phyloP scores from a whole-genome alignment of 23 tunicate species.

The Clavelina lepadiformis region DNA sequence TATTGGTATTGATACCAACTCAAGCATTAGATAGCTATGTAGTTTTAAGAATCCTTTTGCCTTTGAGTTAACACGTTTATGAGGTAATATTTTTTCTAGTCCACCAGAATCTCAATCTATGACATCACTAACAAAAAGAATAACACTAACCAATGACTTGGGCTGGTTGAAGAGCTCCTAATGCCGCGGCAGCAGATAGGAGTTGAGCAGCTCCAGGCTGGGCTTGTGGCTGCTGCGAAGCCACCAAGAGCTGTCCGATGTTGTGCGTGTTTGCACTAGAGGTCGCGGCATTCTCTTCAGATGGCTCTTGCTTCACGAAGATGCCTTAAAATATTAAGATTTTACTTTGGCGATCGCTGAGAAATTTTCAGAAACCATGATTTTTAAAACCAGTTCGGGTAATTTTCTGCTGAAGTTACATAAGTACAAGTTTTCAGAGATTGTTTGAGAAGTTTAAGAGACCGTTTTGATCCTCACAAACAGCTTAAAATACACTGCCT shows the following conservation, averaged over 20 bases:
- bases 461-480: too few relatives aligned
- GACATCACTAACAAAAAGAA: neutral
- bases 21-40: neutral
- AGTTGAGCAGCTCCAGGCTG: slow-evolving; percentile 63
- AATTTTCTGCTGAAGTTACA: too few relatives aligned
- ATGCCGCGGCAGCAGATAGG: slow-evolving; percentile 57
- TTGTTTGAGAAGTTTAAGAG: too few relatives aligned
- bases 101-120: neutral
- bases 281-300: neutral
- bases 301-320: slow-evolving; percentile 44
- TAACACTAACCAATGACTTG: neutral
- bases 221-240: slow-evolving; percentile 60
- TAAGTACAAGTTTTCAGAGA: too few relatives aligned
- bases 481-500: too few relatives aligned
- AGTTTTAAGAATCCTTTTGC: neutral
- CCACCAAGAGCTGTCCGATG: slow-evolving; percentile 24
- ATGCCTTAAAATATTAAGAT: slow-evolving; percentile 9
- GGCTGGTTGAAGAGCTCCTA: slow-evolving; percentile 38
- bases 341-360: too few relatives aligned
- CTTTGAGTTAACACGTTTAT: neutral
- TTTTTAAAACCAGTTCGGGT: too few relatives aligned
- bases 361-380: too few relatives aligned
- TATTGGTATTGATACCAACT: too few relatives aligned
- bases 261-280: neutral
- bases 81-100: neutral